These are phyloP conservation scores for Andrena bicolor DNA, from an alignment of 2,888 invertebrate species.

Conservation along the genomic window DNA sequence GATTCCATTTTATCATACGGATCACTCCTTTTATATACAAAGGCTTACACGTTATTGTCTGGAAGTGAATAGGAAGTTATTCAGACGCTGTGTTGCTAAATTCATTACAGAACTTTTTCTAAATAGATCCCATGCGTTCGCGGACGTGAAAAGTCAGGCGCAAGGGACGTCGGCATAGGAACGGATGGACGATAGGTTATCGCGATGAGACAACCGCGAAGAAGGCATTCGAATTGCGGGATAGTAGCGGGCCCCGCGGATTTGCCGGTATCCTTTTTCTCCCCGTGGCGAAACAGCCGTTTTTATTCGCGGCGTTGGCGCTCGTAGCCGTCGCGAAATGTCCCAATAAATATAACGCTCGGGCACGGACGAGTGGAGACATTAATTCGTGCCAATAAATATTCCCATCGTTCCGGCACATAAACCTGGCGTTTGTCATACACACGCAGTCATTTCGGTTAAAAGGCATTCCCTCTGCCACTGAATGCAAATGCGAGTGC, in stretches of 20 bases:
- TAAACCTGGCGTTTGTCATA: slow-evolving; percentile 82
- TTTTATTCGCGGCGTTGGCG: slow-evolving; percentile 47
- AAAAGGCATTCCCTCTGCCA: slow-evolving; percentile 80
- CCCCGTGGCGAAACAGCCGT: slow-evolving; percentile 32
- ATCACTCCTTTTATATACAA: not conserved
- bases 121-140: not conserved
- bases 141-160: slow-evolving; percentile 6
- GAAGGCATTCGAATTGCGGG: slow-evolving; percentile 8
- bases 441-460: slow-evolving; percentile 83
- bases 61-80: no score
- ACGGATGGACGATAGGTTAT: slow-evolving; percentile 7
- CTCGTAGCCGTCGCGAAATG: slow-evolving; percentile 58
- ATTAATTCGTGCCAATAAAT: slow-evolving; percentile 83
- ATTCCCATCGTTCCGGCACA: slow-evolving; percentile 81
- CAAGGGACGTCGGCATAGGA: not conserved
- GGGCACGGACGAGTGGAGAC: slow-evolving; percentile 73
- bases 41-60: no score
- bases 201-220: slow-evolving; percentile 19
- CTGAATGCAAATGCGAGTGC: slow-evolving; percentile 81
- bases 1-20: not conserved
- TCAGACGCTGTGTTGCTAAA: no score
- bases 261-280: slow-evolving; percentile 38
- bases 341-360: slow-evolving; percentile 71
- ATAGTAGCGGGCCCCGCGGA: slow-evolving; percentile 5
- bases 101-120: not conserved